Percentiles rank a stretch among this genome's conserved stretches.
phyloP scores from a whole-genome alignment of 2,113 vertebrate genomes.

The Myrmecobius fasciatus region DNA sequence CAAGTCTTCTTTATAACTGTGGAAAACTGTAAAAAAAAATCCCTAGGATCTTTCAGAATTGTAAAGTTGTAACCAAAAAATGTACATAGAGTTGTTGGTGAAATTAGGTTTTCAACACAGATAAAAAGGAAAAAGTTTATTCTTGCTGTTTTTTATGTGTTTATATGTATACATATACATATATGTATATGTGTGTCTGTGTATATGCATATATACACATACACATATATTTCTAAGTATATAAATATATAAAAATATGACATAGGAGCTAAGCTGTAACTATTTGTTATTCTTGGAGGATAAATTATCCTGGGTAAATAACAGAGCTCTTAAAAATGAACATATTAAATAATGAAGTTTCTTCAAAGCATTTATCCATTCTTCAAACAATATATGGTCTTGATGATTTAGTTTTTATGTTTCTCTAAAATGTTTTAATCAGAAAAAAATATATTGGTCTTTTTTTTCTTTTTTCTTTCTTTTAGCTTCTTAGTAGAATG shows the following conservation, averaged over 20 bases:
- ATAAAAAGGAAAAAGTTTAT: conserved; percentile 11
- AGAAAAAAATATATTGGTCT: background rate
- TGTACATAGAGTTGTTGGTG: conserved; percentile 8
- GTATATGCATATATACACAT: background rate
- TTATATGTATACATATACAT: background rate
- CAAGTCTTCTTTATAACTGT: background rate
- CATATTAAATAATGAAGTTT: background rate
- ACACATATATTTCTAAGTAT: background rate
- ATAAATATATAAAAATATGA: background rate
- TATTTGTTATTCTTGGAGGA: background rate
- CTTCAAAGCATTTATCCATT: background rate
- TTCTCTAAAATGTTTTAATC: conserved; percentile 11
- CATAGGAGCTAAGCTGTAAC: background rate
- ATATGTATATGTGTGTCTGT: too few species aligned
- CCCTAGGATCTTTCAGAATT: background rate
- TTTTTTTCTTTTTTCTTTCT: background rate
- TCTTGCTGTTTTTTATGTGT: background rate
- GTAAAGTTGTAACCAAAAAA: background rate
- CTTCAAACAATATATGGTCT: background rate
- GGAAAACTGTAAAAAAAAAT: conserved; percentile 19
- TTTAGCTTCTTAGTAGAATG: background rate
- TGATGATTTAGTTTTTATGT: conserved; percentile 15
- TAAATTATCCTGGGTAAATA: conserved; percentile 25
- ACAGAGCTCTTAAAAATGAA: conserved; percentile 18
- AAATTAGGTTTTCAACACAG: conserved; percentile 35